phyloP scores from a whole-genome alignment of 2,888 invertebrate species.

The Hipparchia semele region DNA sequence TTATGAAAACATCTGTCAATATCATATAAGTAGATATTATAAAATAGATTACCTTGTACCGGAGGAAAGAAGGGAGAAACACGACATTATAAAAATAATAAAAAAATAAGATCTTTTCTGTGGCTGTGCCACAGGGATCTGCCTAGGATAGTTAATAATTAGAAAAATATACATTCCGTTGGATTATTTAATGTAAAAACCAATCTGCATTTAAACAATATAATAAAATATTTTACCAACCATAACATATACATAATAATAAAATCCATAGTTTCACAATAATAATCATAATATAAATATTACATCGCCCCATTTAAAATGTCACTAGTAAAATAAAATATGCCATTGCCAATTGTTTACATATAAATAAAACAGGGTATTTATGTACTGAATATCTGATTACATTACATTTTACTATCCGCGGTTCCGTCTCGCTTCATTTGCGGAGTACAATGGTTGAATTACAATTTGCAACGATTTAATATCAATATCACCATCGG shows the following conservation, averaged over 20 bases:
- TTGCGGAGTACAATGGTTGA: slow-evolving; percentile 1
- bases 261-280: neutral
- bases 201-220: too few species aligned
- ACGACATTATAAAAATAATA: too few species aligned
- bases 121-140: too few species aligned
- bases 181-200: too few species aligned
- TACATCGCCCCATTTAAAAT: neutral
- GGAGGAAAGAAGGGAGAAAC: too few species aligned
- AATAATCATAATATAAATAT: neutral
- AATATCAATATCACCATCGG: neutral
- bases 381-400: neutral
- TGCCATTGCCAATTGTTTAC: neutral
- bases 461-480: slow-evolving; percentile 12
- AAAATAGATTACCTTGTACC: too few species aligned
- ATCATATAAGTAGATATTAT: too few species aligned
- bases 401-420: neutral
- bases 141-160: too few species aligned
- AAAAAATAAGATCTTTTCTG: too few species aligned
- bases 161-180: too few species aligned
- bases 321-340: neutral
- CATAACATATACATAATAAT: neutral
- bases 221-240: too few species aligned
- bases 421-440: neutral
- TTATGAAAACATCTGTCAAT: too few species aligned
- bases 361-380: neutral